Evolutionary conservation across 2,797 vertebrate genomes (phyloP), one percentile per base, ranked within the genome.

Genomic region (Urosaurus nigricauda): DNA sequence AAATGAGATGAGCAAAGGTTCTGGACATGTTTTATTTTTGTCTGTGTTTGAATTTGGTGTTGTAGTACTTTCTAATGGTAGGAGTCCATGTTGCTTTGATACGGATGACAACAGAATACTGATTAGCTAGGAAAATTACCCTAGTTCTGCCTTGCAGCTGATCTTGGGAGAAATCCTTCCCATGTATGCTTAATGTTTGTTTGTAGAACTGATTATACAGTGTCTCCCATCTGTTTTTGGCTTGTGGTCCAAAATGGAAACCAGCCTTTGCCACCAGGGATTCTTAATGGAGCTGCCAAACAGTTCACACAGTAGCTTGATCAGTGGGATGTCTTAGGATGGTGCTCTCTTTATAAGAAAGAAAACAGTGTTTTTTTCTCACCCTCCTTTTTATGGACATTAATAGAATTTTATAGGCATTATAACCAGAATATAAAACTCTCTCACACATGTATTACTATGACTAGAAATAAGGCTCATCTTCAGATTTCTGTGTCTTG

Each of bases 221-320:
- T 43, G 71, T 68, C 65, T 88, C 73, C 71, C 83, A 71, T 82
- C 83, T 78, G 79, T 14, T 60, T 68, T 68, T 77, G 60, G 71
- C 73, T 82, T 82, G 60, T 56, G n/a, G 60, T 37, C n/a, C 40
- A 74, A 88, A 77, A 47, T 90, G 60, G 78, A 88, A 58, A 84
- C 47, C 78, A 58, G 84, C 32, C 12, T 32, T 77, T 84, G 70
- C 70, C 88, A 82, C 73, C 47, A 75, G 53, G 14, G 77, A 70
- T 51, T 88, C 65, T 68, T 60, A 26, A 83, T 26, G 21, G 13
- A 32, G 35, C 16, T 58, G 53, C 90, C 86, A 90, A 77, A 58
- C 51, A 85, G 37, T 77, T 91, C 83, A 70, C n/a, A 74, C 4
- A 58, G 56, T 79, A 29, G 4, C 26, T 84, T 75, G 70, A 85